Base-by-base conservation (phyloP, 2,888 invertebrate genomes). In the Smittia sp. region DNA sequence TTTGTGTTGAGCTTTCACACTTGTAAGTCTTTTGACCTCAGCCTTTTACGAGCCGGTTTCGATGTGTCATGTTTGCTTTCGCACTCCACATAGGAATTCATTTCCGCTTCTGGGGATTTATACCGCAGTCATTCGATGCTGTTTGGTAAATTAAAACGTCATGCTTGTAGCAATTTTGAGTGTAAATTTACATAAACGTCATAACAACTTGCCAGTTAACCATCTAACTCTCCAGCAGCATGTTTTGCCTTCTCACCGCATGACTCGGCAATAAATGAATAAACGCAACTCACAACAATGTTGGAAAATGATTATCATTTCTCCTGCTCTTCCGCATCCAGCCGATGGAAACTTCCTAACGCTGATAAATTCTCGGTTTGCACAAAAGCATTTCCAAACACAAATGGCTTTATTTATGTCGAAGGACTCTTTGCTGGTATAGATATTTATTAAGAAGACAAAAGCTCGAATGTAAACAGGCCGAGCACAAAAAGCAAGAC, bases 101-200 rank as follows among this genome's bases (percentile, higher is more conserved):
- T 46, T 6, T 2, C 46, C 15, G 2, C 15, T 39, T 9, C 13
- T 39, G 15, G 15, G 46, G 11, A 46, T 46, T 46, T 46, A 11
- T n/a, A 3, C n/a, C 15, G 13, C 11, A 62, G 25, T 62, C 9
- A 62, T n/a, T 24, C 20, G 65, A 65, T 2, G n/a, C 15, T 65
- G 65, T 65, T 65, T 6, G 1, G 32, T 9, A 68, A 68, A 68
- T 70, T 70, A 54, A 54, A 54, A 18, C 46, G 69, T 70, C 69
- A 70, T 70, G 69, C 15, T 70, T 25, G 52, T 32, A 52, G 22
- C 46, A 70, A 70, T 32, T 70, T 54, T 15, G 11, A 24, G 52
- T 32, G 27, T 22, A 54, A 70, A 70, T 70, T 70, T 70, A 20
- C 69, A 70, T 70, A 70, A 70, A 70, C 46, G 69, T 70, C 69